phyloP scores from a whole-genome alignment of 2,113 vertebrate species.

The Cepphus grylle region DNA sequence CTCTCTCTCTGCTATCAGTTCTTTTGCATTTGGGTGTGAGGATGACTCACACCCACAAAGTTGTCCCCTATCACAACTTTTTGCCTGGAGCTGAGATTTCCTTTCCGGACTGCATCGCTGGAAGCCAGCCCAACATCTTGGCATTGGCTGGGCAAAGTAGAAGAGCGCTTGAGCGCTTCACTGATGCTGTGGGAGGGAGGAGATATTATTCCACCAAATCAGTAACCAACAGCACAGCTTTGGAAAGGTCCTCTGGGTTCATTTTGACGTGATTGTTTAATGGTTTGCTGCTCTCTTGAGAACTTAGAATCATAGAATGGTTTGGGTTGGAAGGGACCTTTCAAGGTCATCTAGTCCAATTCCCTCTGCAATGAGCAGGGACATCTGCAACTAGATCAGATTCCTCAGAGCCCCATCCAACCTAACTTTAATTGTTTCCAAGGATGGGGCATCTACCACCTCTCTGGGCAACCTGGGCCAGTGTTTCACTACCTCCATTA shows the following conservation, averaged over 20 bases:
- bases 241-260: background rate
- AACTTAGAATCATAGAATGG: background rate
- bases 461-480: background rate
- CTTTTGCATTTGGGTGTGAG: background rate
- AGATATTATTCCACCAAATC: background rate
- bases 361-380: accelerated
- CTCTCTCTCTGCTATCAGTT: background rate
- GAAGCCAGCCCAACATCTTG: background rate
- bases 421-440: background rate
- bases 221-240: background rate
- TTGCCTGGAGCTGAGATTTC: background rate
- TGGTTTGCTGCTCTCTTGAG: background rate
- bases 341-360: background rate
- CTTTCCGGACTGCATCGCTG: background rate
- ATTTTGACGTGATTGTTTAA: accelerated
- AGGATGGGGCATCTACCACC: background rate
- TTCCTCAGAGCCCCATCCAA: accelerated
- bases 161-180: accelerated
- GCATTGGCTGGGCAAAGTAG: background rate
- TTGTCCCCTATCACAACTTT: background rate
- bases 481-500: accelerated
- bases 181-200: background rate
- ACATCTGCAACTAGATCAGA: background rate
- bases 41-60: background rate
- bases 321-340: background rate